A percentile compares a stretch with the other conserved stretches of the same genome.
phyloP scores from a whole-genome alignment of 2,113 vertebrate species.

The Perccottus glenii region DNA sequence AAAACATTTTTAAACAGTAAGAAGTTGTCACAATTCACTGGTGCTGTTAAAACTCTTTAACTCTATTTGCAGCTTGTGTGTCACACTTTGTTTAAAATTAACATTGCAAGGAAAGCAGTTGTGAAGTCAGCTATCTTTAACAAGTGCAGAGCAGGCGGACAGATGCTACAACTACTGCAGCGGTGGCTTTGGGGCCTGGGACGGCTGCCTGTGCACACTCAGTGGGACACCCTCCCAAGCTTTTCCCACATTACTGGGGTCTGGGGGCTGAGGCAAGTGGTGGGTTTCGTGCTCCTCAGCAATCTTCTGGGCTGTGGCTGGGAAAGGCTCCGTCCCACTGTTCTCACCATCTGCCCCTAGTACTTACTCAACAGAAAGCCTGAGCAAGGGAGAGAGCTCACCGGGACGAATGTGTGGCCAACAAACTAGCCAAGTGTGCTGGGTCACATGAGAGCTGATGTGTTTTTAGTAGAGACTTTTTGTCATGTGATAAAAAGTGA shows the following conservation, averaged over 20 bases:
- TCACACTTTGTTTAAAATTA: conserved; percentile 52
- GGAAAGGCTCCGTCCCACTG: conserved; percentile 75
- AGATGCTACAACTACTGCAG: conserved; percentile 19
- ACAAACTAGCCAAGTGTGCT: conserved; percentile 13
- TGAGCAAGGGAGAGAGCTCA: conserved; percentile 14
- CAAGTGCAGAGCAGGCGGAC: conserved; percentile 25
- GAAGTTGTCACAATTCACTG: conserved; percentile 47
- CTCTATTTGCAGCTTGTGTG: conserved; percentile 61
- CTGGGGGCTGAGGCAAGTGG: conserved; percentile 56
- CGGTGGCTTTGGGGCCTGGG: conserved; percentile 46
- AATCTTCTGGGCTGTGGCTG: conserved; percentile 79
- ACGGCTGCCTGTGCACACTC: conserved; percentile 45
- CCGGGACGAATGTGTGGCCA: conserved; percentile 50
- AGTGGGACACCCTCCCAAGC: conserved; percentile 69
- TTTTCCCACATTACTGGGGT: conserved; percentile 79
- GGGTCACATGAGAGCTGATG: conserved; percentile 33
- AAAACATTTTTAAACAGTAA: conserved; percentile 37
- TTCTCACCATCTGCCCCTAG: conserved; percentile 80
- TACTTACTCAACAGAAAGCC: conserved; percentile 48
- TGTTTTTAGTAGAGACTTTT: not conserved
- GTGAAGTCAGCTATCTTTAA: conserved; percentile 45
- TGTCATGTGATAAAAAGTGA: conserved; percentile 10
- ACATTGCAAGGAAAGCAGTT: conserved; percentile 52
- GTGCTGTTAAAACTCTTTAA: conserved; percentile 21
- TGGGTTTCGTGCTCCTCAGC: conserved; percentile 63